Percentiles rank a stretch among this genome's conserved stretches.
Evolutionary conservation across 2,797 vertebrate species (phyloP).

Genomic region (Chromis chromis): DNA sequence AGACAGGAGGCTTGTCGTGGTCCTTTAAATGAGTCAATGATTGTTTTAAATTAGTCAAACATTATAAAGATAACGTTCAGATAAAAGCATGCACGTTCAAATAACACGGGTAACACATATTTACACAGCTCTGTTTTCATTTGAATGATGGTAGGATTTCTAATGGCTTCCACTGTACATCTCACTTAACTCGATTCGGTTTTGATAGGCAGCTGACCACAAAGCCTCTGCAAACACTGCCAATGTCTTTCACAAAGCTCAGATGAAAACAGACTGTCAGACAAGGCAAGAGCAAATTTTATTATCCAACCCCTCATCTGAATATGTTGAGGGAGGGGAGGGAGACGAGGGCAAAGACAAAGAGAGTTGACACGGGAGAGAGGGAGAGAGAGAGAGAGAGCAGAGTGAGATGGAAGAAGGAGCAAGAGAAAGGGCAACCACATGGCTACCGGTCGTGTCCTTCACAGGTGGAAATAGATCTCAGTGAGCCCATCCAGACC

Average conservation of each 20-base stretch:
- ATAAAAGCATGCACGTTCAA: constrained; percentile 15
- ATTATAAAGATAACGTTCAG: constrained; percentile 10
- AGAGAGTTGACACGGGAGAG: constrained; percentile 42
- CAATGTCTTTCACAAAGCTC: constrained; percentile 53
- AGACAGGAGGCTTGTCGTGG: constrained; percentile 17
- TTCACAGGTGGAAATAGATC: constrained; percentile 78
- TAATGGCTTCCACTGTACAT: constrained; percentile 1
- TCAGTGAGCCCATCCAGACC: constrained; percentile 68
- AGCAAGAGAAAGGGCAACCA: constrained; percentile 64
- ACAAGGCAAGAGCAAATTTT: constrained; percentile 64
- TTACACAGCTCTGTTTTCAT: constrained; percentile 6
- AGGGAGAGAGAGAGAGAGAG: constrained; percentile 33
- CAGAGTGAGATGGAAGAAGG: constrained; percentile 54
- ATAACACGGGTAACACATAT: constrained; percentile 3
- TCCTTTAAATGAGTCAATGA: constrained; percentile 38
- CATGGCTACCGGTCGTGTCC: constrained; percentile 70
- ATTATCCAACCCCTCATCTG: constrained; percentile 76
- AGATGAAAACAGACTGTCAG: constrained; percentile 61
- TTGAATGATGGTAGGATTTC: constrained; percentile 25
- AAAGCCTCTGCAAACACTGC: constrained; percentile 48
- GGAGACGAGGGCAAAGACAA: constrained; percentile 54
- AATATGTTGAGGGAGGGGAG: constrained; percentile 71
- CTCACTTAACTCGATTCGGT: constrained; percentile 46
- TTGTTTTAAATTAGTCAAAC: constrained; percentile 32
- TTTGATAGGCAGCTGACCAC: constrained; percentile 55